Conservation (phyloP, 2,797 vertebrate genomes). For the Phalloptychus januarius region DNA sequence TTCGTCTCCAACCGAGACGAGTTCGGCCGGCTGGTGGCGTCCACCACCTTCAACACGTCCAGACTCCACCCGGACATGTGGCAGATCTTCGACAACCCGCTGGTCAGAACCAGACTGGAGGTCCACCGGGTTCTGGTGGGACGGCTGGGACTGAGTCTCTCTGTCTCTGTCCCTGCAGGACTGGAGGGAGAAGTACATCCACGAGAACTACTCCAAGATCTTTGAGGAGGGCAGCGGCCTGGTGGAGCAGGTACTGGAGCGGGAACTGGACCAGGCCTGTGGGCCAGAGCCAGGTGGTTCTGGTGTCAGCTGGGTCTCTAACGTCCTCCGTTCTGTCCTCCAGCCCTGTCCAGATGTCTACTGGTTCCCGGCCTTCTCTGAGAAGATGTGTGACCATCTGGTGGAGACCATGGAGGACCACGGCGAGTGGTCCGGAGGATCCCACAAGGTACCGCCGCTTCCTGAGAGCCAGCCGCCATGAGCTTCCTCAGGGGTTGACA, state of each 20-base stretch:
- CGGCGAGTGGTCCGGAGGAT: constrained; percentile 85
- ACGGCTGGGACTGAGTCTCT: not conserved
- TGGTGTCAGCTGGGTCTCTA: not conserved
- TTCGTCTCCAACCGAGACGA: constrained; percentile 88
- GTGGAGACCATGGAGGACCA: constrained; percentile 86
- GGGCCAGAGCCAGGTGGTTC: not conserved
- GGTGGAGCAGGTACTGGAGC: constrained; percentile 80
- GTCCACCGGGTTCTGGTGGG: not conserved
- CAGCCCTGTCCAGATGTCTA: constrained; percentile 89
- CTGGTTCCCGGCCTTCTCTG: constrained; percentile 89
- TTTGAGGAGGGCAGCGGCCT: constrained; percentile 76
- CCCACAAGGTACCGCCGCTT: constrained; percentile 73
- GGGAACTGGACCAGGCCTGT: not conserved
- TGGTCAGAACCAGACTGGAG: constrained; percentile 68
- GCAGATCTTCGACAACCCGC: constrained; percentile 91
- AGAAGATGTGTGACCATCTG: constrained; percentile 88
- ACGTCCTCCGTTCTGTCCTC: not conserved
- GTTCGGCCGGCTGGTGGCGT: constrained; percentile 85
- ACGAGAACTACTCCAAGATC: constrained; percentile 86
- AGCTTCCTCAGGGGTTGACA: not conserved
- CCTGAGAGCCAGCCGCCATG: accelerated
- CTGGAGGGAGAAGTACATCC: constrained; percentile 90
- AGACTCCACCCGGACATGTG: constrained; percentile 88
- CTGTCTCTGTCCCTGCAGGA: constrained; percentile 75
- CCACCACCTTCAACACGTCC: constrained; percentile 83